Conservation (phyloP, 2,797 vertebrate genomes). For the Myiotriccus ornatus region DNA sequence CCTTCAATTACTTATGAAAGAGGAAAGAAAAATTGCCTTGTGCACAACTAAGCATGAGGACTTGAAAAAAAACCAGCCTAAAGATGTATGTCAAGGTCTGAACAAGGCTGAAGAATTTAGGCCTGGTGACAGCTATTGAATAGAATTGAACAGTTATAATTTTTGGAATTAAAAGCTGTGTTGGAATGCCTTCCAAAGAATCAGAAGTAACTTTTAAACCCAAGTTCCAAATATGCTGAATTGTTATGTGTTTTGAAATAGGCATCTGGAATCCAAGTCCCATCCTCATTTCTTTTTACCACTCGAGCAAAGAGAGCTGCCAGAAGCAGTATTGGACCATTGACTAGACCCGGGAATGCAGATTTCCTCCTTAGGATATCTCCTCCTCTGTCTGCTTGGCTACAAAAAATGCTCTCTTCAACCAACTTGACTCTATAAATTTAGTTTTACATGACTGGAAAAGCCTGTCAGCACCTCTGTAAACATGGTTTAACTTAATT, state of each 20-base stretch:
- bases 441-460: conserved; percentile 33
- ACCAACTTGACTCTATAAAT: conserved; percentile 31
- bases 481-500: conserved; percentile 60
- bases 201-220: background rate
- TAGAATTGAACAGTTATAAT: background rate
- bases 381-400: conserved; percentile 11
- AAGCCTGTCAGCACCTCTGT: conserved; percentile 38
- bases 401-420: conserved; percentile 23
- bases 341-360: conserved; percentile 5
- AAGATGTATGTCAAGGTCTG: background rate
- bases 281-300: conserved; percentile 21
- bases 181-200: conserved; percentile 20
- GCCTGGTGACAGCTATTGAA: background rate
- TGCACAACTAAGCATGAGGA: conserved; percentile 2
- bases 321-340: background rate
- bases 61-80: conserved; percentile 14
- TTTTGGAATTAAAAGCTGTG: background rate
- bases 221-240: background rate
- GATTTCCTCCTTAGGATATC: conserved; percentile 27
- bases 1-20: conserved; percentile 48
- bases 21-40: conserved; percentile 39
- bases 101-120: background rate
- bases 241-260: background rate
- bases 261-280: background rate
- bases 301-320: conserved; percentile 8